These are phyloP conservation scores for Andrena marginata DNA, from an alignment of 2,888 invertebrate genomes.

Conservation along the genomic window DNA sequence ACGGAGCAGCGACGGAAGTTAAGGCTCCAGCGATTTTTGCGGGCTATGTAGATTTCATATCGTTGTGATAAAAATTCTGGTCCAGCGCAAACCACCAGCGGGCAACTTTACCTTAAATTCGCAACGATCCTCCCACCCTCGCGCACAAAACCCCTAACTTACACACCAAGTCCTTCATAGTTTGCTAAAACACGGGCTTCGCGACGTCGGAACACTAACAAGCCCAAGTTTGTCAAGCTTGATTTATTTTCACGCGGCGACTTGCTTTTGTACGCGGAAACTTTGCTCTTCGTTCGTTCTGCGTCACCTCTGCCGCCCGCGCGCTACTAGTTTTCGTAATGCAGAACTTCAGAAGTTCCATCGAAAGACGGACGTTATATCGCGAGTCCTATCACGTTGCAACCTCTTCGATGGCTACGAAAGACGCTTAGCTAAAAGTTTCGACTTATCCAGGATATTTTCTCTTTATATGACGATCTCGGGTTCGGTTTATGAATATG, in stretches of 20 bases:
- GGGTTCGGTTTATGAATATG: background rate
- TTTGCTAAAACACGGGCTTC: background rate
- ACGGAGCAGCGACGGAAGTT: background rate
- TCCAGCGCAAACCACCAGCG: background rate
- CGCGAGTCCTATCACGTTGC: constrained; percentile 23
- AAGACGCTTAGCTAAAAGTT: background rate
- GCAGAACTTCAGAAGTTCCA: background rate
- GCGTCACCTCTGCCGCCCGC: background rate
- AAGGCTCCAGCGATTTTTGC: background rate
- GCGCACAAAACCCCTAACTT: background rate
- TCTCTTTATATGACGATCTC: background rate
- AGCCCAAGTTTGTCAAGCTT: constrained; percentile 34
- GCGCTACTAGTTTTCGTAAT: constrained; percentile 2
- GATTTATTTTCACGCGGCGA: constrained; percentile 30
- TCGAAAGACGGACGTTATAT: background rate
- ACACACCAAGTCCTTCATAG: background rate
- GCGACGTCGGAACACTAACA: constrained; percentile 12
- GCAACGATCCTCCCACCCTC: no score
- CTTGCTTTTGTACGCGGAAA: constrained; percentile 6
- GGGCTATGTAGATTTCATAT: background rate
- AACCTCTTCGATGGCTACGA: background rate
- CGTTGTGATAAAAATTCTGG: background rate
- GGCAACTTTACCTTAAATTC: background rate
- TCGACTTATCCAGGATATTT: background rate
- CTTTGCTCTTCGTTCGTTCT: constrained; percentile 2